Conservation (phyloP, 1,140 invertebrate genomes). For the Bicyclus anynana region DNA sequence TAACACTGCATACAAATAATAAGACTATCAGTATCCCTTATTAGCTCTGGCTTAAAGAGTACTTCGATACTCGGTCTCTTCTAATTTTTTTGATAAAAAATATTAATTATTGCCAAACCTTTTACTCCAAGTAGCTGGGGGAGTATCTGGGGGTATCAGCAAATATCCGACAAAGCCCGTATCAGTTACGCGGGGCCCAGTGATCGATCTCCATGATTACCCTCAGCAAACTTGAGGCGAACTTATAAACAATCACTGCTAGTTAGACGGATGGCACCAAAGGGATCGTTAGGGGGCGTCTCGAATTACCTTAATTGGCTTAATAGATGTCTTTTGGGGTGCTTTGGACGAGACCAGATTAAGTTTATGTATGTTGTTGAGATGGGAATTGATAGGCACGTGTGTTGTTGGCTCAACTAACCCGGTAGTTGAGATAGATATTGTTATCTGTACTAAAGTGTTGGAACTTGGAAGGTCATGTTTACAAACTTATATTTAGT, state of each 20-base stretch:
- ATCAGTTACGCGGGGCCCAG: slow-evolving; percentile 4
- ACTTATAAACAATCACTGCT: slow-evolving; percentile 25
- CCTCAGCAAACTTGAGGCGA: slow-evolving; percentile 13
- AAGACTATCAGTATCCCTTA: too few relatives aligned
- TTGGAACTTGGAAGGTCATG: too few relatives aligned
- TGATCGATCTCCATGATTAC: slow-evolving; percentile 19
- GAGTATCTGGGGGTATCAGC: background rate
- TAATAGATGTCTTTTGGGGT: slow-evolving; percentile 31
- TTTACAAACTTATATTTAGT: too few relatives aligned
- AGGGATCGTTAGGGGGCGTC: slow-evolving; percentile 31
- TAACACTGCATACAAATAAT: too few relatives aligned
- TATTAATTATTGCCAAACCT: background rate
- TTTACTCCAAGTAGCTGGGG: too few relatives aligned
- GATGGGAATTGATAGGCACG: background rate
- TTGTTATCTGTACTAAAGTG: too few relatives aligned
- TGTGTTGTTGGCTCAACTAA: background rate
- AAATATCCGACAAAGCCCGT: slow-evolving; percentile 3
- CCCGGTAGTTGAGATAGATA: background rate
- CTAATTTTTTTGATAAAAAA: too few relatives aligned
- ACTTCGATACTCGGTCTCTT: too few relatives aligned
- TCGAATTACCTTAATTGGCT: slow-evolving; percentile 25
- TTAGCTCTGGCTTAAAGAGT: too few relatives aligned
- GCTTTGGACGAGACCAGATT: slow-evolving; percentile 1
- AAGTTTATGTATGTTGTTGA: slow-evolving; percentile 3
- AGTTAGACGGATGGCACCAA: slow-evolving; percentile 34